phyloP scores from a whole-genome alignment of 2,888 invertebrate species.

The Nomada ruficornis region DNA sequence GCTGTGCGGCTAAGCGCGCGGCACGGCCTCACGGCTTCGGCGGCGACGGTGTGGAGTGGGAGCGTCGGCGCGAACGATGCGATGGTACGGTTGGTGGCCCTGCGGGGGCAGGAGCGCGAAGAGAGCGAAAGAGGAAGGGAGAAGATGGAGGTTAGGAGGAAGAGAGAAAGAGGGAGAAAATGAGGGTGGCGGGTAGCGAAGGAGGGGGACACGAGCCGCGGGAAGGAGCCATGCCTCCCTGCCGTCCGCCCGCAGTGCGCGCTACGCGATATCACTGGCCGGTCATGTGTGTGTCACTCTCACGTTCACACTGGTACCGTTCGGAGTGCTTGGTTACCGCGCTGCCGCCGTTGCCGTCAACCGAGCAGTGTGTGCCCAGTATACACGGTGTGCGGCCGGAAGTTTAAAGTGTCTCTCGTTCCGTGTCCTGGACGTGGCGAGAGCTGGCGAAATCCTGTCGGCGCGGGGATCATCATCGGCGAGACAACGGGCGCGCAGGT shows the following conservation, averaged over 20 bases:
- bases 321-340: slow-evolving; percentile 70
- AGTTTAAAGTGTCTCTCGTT: slow-evolving; percentile 62
- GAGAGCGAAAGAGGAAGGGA: slow-evolving; percentile 39
- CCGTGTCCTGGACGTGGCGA: slow-evolving; percentile 54
- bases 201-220: slow-evolving; percentile 71
- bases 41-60: slow-evolving; percentile 34
- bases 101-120: slow-evolving; percentile 36
- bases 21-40: slow-evolving; percentile 28
- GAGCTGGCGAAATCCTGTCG: slow-evolving; percentile 40
- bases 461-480: slow-evolving; percentile 38
- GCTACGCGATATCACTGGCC: slow-evolving; percentile 83
- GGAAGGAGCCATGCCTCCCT: slow-evolving; percentile 78
- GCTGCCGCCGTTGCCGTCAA: slow-evolving; percentile 64
- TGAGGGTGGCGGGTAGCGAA: slow-evolving; percentile 53
- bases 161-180: slow-evolving; percentile 39
- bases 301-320: slow-evolving; percentile 75
- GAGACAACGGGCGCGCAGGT: slow-evolving; percentile 49
- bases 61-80: slow-evolving; percentile 36
- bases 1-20: slow-evolving; percentile 50
- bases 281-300: slow-evolving; percentile 81
- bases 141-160: slow-evolving; percentile 37
- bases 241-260: slow-evolving; percentile 82
- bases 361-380: slow-evolving; percentile 64
- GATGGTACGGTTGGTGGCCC: slow-evolving; percentile 14
- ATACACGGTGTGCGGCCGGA: slow-evolving; percentile 64